A percentile compares a stretch with the other conserved stretches of the same genome.
phyloP scores from a whole-genome alignment of 2,797 vertebrate species.

The Xiphorhynchus erythropygius region DNA sequence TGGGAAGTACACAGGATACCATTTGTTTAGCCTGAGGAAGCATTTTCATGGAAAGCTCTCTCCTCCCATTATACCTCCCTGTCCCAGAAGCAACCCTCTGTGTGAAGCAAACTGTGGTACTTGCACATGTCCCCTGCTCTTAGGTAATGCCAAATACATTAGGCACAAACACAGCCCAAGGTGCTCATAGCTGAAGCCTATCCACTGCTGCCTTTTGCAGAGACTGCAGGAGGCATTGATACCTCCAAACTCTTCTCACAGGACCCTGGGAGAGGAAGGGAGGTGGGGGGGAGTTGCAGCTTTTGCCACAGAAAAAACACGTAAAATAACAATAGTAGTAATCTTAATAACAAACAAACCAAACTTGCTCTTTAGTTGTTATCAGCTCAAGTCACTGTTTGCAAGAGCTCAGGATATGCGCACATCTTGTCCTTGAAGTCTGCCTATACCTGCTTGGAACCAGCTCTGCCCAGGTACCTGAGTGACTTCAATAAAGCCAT shows the following conservation, averaged over 20 bases:
- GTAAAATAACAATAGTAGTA: not conserved
- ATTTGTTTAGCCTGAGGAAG: conserved; percentile 25
- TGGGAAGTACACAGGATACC: conserved; percentile 7
- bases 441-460: not conserved
- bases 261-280: not conserved
- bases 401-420: not conserved
- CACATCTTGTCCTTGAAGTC: not conserved
- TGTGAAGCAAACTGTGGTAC: not conserved
- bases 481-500: not conserved
- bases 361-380: not conserved
- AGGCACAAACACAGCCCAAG: not conserved
- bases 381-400: not conserved
- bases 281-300: not conserved
- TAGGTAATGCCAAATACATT: not conserved
- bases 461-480: not conserved
- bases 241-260: not conserved
- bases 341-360: not conserved
- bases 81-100: not conserved
- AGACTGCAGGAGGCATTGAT: not conserved
- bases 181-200: not conserved
- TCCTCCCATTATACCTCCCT: not conserved
- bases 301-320: not conserved
- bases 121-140: not conserved
- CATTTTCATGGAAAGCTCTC: not conserved
- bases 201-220: not conserved